phyloP scores from a whole-genome alignment of 2,888 invertebrate species.

The Stenodera caucasica region DNA sequence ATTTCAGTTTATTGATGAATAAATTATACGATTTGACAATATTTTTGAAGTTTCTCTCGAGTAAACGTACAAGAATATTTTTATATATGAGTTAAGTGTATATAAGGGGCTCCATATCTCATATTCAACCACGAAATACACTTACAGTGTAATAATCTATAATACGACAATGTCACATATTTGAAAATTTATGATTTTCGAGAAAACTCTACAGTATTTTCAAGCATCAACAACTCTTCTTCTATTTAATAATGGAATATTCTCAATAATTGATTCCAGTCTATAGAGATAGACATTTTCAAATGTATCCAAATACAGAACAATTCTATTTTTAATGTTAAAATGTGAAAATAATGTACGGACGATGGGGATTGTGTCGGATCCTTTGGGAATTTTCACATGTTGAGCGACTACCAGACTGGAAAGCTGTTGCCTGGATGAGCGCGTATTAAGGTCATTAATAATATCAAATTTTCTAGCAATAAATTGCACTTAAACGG shows the following conservation, averaged over 20 bases:
- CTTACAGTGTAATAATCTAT: slow-evolving; percentile 41
- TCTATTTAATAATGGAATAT: too few relatives aligned
- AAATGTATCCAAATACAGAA: background rate
- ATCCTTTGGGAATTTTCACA: slow-evolving; percentile 49
- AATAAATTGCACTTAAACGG: slow-evolving; percentile 11
- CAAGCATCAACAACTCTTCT: too few relatives aligned
- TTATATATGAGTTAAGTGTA: slow-evolving; percentile 46
- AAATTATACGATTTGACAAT: slow-evolving; percentile 41
- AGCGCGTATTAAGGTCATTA: slow-evolving; percentile 46
- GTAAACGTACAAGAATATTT: slow-evolving; percentile 39
- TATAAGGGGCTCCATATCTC: slow-evolving; percentile 40
- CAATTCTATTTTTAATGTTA: background rate
- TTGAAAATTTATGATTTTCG: slow-evolving; percentile 26
- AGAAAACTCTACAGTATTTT: background rate
- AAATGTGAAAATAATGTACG: slow-evolving; percentile 8
- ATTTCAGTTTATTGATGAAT: slow-evolving; percentile 35
- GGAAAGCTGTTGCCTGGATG: slow-evolving; percentile 47
- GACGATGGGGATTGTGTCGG: slow-evolving; percentile 40
- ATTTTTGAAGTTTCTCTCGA: slow-evolving; percentile 41
- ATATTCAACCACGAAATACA: slow-evolving; percentile 41
- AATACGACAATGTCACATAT: slow-evolving; percentile 40
- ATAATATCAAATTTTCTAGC: slow-evolving; percentile 41
- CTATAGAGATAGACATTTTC: too few relatives aligned
- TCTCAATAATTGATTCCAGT: too few relatives aligned
- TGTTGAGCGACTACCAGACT: slow-evolving; percentile 50